Evolutionary conservation across 2,888 invertebrate species (phyloP).

Genomic region (Lasioglossum morio): DNA sequence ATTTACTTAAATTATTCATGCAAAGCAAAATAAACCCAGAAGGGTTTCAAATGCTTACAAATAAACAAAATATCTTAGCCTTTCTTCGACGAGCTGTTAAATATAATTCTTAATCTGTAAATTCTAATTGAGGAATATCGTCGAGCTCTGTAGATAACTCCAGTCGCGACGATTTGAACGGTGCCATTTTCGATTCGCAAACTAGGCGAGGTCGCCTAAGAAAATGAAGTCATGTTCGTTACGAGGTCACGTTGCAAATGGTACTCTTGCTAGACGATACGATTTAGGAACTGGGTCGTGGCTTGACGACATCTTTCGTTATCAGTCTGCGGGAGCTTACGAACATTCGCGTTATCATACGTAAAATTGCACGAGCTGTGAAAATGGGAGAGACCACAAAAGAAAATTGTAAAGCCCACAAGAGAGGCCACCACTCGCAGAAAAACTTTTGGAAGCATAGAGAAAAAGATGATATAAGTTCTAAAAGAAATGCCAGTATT

Average conservation of each 20-base stretch:
- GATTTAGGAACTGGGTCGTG: neutral
- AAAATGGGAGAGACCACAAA: neutral
- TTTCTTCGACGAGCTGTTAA: neutral
- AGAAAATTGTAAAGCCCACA: too few species aligned
- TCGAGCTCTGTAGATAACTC: neutral
- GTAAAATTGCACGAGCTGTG: neutral
- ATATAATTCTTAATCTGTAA: neutral
- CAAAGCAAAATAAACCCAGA: too few species aligned
- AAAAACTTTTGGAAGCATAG: neutral
- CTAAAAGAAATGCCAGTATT: too few species aligned
- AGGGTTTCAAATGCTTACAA: too few species aligned
- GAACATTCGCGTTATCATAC: neutral
- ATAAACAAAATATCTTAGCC: too few species aligned
- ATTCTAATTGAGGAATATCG: neutral
- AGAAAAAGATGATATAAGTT: too few species aligned
- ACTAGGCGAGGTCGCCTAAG: neutral
- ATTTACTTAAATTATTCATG: too few species aligned
- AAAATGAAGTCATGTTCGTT: conserved; percentile 10
- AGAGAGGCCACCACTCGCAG: too few species aligned
- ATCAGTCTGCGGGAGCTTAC: neutral
- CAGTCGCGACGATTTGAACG: neutral
- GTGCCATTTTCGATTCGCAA: conserved; percentile 3
- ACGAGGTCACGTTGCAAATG: conserved; percentile 5
- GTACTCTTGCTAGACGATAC: conserved; percentile 8
- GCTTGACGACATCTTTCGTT: neutral